Evolutionary conservation across 2,113 vertebrate species (phyloP).

Genomic region (Chiloscyllium plagiosum): DNA sequence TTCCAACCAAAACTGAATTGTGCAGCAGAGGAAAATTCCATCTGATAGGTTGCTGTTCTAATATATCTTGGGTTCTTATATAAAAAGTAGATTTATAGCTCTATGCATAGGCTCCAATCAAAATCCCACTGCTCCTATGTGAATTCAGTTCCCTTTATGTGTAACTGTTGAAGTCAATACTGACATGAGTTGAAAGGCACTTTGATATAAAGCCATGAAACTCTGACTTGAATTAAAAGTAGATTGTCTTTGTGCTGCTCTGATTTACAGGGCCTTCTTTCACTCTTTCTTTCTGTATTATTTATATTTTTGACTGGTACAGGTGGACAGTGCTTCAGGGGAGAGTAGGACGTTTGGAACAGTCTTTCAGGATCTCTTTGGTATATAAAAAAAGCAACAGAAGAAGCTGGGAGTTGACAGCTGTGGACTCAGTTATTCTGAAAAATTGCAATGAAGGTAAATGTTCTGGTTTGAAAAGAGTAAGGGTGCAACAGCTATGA

Average conservation of each 20-base stretch:
- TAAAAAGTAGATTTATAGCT: slow-evolving; percentile 3
- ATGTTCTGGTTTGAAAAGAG: too few relatives aligned
- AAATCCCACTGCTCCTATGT: not conserved
- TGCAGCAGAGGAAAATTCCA: not conserved
- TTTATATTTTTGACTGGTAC: slow-evolving; percentile 42
- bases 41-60: not conserved
- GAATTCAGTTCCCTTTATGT: not conserved
- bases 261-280: not conserved
- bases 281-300: slow-evolving; percentile 46
- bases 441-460: slow-evolving; percentile 71
- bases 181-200: not conserved
- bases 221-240: not conserved
- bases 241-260: not conserved
- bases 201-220: not conserved
- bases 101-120: not conserved
- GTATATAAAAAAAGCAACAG: slow-evolving; percentile 56
- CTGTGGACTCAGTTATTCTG: slow-evolving; percentile 63
- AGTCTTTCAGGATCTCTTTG: slow-evolving; percentile 62
- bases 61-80: not conserved
- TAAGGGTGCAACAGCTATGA: not conserved
- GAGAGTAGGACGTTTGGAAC: slow-evolving; percentile 57
- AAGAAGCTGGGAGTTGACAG: slow-evolving; percentile 48
- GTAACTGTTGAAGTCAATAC: not conserved
- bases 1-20: not conserved
- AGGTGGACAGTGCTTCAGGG: slow-evolving; percentile 66